Evolutionary conservation across 2,797 vertebrate species (phyloP).

Genomic region (Helostoma temminkii): DNA sequence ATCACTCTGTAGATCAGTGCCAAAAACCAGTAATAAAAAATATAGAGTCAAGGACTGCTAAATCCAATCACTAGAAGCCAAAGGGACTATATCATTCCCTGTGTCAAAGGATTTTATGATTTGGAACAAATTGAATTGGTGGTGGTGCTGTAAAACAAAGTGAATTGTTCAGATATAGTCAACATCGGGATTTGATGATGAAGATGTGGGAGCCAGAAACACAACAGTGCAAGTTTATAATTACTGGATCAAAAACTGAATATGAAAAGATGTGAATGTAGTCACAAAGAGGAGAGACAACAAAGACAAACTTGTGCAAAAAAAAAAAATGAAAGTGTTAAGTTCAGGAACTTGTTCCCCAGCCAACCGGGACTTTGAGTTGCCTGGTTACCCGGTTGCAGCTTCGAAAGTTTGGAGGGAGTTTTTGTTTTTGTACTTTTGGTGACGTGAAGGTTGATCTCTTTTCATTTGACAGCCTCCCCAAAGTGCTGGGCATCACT

Average conservation of each 20-base stretch:
- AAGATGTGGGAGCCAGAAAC: conserved; percentile 55
- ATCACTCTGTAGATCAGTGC: conserved; percentile 70
- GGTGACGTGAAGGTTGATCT: conserved; percentile 63
- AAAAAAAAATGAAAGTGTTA: conserved; percentile 31
- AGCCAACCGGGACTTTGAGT: conserved; percentile 44
- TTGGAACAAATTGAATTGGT: conserved; percentile 78
- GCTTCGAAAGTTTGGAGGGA: conserved; percentile 30
- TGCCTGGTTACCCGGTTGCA: conserved; percentile 49
- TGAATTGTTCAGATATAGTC: conserved; percentile 67
- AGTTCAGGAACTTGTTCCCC: conserved; percentile 51
- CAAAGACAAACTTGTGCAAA: conserved; percentile 29
- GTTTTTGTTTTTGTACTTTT: conserved; percentile 44
- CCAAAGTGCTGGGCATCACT: conserved; percentile 40
- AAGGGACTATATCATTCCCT: conserved; percentile 68
- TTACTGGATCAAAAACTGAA: conserved; percentile 43
- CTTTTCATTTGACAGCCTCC: conserved; percentile 50
- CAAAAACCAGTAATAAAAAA: conserved; percentile 69
- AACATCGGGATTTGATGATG: conserved; percentile 50
- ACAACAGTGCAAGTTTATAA: conserved; percentile 46
- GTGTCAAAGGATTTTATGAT: conserved; percentile 76
- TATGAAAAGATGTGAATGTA: conserved; percentile 31
- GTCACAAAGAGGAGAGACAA: conserved; percentile 7
- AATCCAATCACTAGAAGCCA: conserved; percentile 73
- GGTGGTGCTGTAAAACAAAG: conserved; percentile 73
- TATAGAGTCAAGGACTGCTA: conserved; percentile 73